A percentile compares a stretch with the other conserved stretches of the same genome.
These are phyloP conservation scores for Emys orbicularis DNA, from an alignment of 2,797 vertebrate species.

Conservation along the genomic window DNA sequence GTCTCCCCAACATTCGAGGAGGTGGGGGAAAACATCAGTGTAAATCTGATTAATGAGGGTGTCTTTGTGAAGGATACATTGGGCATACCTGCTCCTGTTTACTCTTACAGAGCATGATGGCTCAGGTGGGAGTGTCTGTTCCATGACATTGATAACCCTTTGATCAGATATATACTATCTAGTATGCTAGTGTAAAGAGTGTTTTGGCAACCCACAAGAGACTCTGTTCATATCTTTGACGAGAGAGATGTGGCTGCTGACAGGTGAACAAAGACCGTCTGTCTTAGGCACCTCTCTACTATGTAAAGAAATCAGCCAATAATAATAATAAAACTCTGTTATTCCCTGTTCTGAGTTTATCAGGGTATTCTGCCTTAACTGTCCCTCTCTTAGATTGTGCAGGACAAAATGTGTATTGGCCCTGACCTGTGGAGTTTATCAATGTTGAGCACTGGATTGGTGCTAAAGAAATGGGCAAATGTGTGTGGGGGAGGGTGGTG, in stretches of 20 bases:
- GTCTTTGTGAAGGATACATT: neutral
- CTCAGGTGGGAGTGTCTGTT: neutral
- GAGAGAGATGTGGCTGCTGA: neutral
- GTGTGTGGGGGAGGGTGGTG: neutral
- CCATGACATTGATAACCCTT: neutral
- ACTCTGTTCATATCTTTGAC: neutral
- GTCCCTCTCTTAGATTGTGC: neutral
- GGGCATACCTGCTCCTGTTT: neutral
- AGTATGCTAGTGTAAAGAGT: neutral
- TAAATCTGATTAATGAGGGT: neutral
- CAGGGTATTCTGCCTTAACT: neutral
- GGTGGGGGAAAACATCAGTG: neutral
- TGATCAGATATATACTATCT: neutral
- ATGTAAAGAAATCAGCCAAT: neutral
- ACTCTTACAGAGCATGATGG: neutral
- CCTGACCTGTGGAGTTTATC: neutral
- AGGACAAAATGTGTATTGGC: neutral
- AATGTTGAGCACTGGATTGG: neutral
- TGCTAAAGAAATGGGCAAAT: neutral
- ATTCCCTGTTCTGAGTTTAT: neutral
- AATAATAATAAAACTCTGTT: neutral
- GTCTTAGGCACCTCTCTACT: neutral
- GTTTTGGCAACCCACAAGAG: neutral
- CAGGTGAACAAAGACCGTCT: neutral
- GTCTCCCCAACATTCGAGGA: neutral